A percentile compares a stretch with the other conserved stretches of the same genome.
Conservation (phyloP, 2,113 vertebrate genomes). For the Carollia perspicillata region DNA sequence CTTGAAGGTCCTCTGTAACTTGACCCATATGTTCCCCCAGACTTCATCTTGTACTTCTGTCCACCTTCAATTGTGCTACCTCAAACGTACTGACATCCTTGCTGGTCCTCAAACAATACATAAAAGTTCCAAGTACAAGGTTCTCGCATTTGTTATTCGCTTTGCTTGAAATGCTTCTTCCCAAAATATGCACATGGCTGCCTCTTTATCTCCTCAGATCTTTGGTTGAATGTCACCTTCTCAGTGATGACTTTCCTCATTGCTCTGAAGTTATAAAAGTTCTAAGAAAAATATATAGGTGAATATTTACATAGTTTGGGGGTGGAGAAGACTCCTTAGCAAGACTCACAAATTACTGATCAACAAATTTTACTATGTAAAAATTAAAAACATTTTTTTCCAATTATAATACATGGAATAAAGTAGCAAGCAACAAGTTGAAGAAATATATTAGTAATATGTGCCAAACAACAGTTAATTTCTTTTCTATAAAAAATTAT, state of each 20-base stretch:
- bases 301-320: not conserved
- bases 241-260: not conserved
- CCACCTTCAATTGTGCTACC: not conserved
- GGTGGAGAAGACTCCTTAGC: not conserved
- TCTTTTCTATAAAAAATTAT: not conserved
- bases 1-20: not conserved
- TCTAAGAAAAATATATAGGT: not conserved
- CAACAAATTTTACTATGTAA: not conserved
- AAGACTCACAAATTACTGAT: not conserved
- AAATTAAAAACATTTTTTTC: slow-evolving; percentile 25
- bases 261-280: not conserved
- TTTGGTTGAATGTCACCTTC: not conserved
- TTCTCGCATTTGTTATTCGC: not conserved
- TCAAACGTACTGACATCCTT: not conserved
- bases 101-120: not conserved
- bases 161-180: not conserved
- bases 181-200: not conserved
- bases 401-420: not conserved
- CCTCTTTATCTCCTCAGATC: not conserved
- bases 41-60: not conserved
- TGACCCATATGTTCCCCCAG: not conserved
- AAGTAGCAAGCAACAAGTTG: slow-evolving; percentile 1
- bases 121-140: not conserved
- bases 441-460: not conserved
- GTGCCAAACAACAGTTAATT: not conserved